Base-by-base conservation (phyloP, 2,888 invertebrate genomes). In the Acrocyrtus sp. region DNA sequence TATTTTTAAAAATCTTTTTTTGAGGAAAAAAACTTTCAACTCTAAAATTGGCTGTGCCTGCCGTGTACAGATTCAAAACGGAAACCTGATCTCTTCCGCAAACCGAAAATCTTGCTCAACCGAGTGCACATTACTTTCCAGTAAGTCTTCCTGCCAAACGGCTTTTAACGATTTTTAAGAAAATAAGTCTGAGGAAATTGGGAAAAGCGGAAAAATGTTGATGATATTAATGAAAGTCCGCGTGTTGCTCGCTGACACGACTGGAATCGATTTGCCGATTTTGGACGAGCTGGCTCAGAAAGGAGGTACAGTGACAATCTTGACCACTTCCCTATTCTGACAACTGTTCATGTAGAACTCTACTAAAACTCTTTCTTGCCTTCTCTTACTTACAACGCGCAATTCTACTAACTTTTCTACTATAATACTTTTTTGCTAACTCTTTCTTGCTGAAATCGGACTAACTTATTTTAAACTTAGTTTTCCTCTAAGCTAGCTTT, bases 261-360 rank as follows among this genome's bases (percentile, higher is more conserved):
- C 75, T 8, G 80, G 80, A 50, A 54, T 77, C 26, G 76, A 80
- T 56, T 48, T 78, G n/a, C 76, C 77, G n/a, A 45, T 78, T 27
- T 62, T 80, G 69, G 78, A 78, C 48, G 72, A 70, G n/a, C 63
- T 78, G 45, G 75, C 76, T 56, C 67, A 76, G 8, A 77, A 72
- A 77, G 79, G 79, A 74, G 72, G 79, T 78, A 78, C 61, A 69
- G n/a, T n/a, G n/a, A 45, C 17, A 58, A 17, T 45, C 39, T 39
- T n/a, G n/a, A n/a, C n/a, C n/a, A n/a, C n/a, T n/a, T n/a, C n/a
- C n/a, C n/a, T n/a, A n/a, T n/a, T n/a, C n/a, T n/a, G n/a, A n/a
- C n/a, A n/a, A 34, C 12, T 10, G 39, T 34, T 10, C 6, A 34
- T 12, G 12, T 12, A 34, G 12, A 34, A 34, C 39, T 12, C 39